These are phyloP conservation scores for Bufo bufo DNA, from an alignment of 2,113 vertebrate species.

Conservation along the genomic window DNA sequence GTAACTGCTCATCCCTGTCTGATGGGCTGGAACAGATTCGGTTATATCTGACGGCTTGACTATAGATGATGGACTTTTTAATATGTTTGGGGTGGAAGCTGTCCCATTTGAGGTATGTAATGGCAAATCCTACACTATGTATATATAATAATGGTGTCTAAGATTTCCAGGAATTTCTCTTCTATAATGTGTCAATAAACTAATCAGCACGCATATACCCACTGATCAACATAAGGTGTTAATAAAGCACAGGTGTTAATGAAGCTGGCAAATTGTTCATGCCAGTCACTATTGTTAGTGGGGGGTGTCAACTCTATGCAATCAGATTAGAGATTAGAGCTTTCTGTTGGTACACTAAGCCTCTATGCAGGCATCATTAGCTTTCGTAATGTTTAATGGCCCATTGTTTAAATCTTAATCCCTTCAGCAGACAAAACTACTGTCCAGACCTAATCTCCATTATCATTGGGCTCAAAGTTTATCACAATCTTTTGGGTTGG, in stretches of 20 bases:
- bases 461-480: neutral
- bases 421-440: neutral
- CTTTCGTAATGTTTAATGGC: neutral
- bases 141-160: constrained; percentile 1
- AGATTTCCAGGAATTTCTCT: neutral
- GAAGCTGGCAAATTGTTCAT: neutral
- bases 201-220: neutral
- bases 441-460: neutral
- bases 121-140: too few relatives aligned
- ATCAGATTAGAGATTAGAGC: constrained; percentile 5
- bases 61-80: too few relatives aligned
- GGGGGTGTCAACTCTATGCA: constrained; percentile 10
- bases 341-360: neutral
- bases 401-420: constrained; percentile 8
- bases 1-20: too few relatives aligned
- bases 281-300: neutral
- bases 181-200: neutral
- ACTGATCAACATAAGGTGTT: neutral
- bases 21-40: too few relatives aligned
- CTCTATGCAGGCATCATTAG: neutral
- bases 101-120: too few relatives aligned
- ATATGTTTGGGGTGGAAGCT: too few relatives aligned
- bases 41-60: too few relatives aligned
- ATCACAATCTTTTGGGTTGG: neutral
- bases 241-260: neutral